Evolutionary conservation across 2,888 invertebrate genomes (phyloP).

Genomic region (Prostheceraeus crozeri): DNA sequence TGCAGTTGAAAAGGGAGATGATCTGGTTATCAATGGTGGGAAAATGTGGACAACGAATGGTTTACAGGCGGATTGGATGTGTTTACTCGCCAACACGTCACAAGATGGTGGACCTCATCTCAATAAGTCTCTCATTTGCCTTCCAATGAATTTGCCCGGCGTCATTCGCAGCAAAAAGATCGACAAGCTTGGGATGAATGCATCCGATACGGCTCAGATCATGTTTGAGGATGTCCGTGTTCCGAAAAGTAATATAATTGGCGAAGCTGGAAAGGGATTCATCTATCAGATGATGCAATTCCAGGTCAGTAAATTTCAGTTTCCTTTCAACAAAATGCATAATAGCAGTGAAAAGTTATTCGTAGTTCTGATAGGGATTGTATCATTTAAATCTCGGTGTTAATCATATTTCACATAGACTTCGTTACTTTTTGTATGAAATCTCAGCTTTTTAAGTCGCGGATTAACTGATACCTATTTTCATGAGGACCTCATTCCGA

Average conservation of each 20-base stretch:
- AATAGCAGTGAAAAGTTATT: too few relatives aligned
- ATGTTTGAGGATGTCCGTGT: conserved; percentile 61
- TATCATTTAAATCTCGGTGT: too few relatives aligned
- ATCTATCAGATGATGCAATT: conserved; percentile 62
- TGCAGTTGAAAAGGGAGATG: conserved; percentile 56
- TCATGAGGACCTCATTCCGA: too few relatives aligned
- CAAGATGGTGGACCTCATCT: conserved; percentile 48
- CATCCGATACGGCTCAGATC: conserved; percentile 61
- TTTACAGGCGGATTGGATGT: conserved; percentile 62
- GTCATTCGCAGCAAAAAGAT: conserved; percentile 56
- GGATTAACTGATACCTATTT: too few relatives aligned
- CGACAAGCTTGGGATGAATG: conserved; percentile 60
- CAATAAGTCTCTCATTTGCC: conserved; percentile 61
- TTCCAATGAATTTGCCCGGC: conserved; percentile 59
- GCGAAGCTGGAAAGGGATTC: conserved; percentile 60
- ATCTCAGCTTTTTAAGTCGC: too few relatives aligned
- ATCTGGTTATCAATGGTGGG: conserved; percentile 60
- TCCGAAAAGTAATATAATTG: conserved; percentile 59
- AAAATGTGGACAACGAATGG: conserved; percentile 63
- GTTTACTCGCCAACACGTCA: conserved; percentile 60
- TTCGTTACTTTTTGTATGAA: too few relatives aligned
- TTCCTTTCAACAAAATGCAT: too few relatives aligned
- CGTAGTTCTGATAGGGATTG: too few relatives aligned
- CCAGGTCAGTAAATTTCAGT: too few relatives aligned
- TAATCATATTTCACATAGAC: too few relatives aligned